These are phyloP conservation scores for Xenus cinereus DNA, from an alignment of 2,113 vertebrate species.

Conservation along the genomic window DNA sequence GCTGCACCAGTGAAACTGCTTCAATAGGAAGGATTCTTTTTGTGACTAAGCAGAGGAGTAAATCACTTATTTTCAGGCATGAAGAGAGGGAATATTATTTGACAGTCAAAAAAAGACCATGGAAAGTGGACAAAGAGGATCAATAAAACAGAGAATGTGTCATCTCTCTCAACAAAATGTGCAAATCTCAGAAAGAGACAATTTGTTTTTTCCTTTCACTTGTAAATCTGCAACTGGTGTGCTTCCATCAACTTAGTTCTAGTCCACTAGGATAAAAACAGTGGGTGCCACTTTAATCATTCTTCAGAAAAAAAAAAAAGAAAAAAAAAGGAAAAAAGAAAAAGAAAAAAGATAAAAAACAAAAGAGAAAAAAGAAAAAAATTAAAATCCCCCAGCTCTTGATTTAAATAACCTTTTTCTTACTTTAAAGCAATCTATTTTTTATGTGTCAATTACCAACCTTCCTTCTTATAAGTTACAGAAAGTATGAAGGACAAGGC, in stretches of 20 bases:
- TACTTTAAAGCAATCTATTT: not conserved
- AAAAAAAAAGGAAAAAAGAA: not conserved
- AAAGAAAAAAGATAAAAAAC: accelerated
- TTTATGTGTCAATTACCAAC: not conserved
- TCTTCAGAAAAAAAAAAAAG: not conserved
- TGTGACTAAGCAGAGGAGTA: not conserved
- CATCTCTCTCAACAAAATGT: not conserved
- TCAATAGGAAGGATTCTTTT: not conserved
- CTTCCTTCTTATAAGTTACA: not conserved
- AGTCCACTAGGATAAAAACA: not conserved
- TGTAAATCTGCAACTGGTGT: not conserved
- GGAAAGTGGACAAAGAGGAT: not conserved
- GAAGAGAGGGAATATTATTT: not conserved
- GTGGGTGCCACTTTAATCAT: not conserved
- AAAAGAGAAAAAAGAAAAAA: not conserved
- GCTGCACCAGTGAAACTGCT: not conserved
- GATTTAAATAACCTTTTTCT: not conserved
- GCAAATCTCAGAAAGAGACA: not conserved
- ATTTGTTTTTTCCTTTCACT: not conserved
- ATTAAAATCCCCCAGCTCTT: not conserved
- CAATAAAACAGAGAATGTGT: not conserved
- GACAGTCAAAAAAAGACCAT: not conserved
- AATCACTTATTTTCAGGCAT: not conserved
- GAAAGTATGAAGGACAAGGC: not conserved
- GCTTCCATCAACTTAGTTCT: not conserved